These are phyloP conservation scores for Dicyrtomina minuta DNA, from an alignment of 2,888 invertebrate genomes.

Conservation along the genomic window DNA sequence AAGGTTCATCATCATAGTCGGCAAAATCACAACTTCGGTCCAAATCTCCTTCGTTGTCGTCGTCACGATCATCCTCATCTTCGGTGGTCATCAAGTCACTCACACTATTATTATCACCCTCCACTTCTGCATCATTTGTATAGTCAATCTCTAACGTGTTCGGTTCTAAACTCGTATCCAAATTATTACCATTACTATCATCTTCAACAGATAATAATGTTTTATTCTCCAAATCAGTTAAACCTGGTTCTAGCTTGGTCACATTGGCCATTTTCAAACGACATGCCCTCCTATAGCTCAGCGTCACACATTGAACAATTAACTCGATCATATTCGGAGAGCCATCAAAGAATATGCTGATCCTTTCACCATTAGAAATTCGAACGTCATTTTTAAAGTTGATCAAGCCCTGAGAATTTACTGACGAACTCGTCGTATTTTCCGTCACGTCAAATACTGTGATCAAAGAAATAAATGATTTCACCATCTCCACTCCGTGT, in stretches of 20 bases:
- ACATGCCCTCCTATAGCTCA: constrained; percentile 52
- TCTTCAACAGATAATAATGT: constrained; percentile 17
- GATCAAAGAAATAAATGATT: constrained; percentile 36
- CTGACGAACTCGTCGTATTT: no score
- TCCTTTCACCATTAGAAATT: constrained; percentile 44
- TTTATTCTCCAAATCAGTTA: not conserved
- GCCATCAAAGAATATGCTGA: constrained; percentile 47
- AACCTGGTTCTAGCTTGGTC: constrained; percentile 39
- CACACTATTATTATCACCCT: constrained; percentile 51
- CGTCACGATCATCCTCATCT: constrained; percentile 53
- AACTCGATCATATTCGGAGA: constrained; percentile 46
- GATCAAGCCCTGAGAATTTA: constrained; percentile 10
- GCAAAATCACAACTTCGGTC: constrained; percentile 35
- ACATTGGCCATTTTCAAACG: constrained; percentile 43
- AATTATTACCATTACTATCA: constrained; percentile 34
- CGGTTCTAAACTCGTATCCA: constrained; percentile 29
- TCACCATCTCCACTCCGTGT: constrained; percentile 44
- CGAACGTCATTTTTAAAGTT: constrained; percentile 44
- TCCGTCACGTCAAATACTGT: not conserved
- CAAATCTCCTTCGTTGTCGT: constrained; percentile 36
- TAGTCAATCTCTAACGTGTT: constrained; percentile 25
- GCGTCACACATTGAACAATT: constrained; percentile 47
- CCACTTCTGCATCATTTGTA: constrained; percentile 31
- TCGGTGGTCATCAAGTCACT: constrained; percentile 54
- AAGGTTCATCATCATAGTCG: constrained; percentile 66